A percentile compares a stretch with the other conserved stretches of the same genome.
These are phyloP conservation scores for Corythornis cristatus DNA, from an alignment of 2,113 vertebrate genomes.

Conservation along the genomic window DNA sequence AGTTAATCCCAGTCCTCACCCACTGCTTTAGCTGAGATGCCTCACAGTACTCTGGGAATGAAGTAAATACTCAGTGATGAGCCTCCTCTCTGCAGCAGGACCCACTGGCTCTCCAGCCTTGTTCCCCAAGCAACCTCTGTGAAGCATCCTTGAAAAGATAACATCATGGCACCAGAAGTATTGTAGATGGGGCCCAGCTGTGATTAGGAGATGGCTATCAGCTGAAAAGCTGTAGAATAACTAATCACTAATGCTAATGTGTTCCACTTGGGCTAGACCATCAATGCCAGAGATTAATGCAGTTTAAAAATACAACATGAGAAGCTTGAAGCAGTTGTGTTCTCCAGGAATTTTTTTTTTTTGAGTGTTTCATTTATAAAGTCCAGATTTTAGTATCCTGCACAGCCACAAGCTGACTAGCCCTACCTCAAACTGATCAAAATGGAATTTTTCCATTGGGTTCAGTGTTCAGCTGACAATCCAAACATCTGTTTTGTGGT, in stretches of 20 bases:
- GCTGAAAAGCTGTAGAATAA: background rate
- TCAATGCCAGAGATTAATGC: background rate
- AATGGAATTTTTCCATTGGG: conserved; percentile 58
- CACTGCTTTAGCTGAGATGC: background rate
- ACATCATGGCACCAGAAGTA: background rate
- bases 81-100: background rate
- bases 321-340: background rate
- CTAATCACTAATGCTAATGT: background rate
- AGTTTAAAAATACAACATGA: background rate
- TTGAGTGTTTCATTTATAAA: conserved; percentile 41
- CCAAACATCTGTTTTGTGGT: conserved; percentile 54
- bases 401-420: conserved; percentile 2
- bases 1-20: background rate
- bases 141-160: background rate
- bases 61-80: background rate
- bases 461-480: conserved; percentile 35
- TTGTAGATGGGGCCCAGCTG: background rate
- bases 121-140: background rate
- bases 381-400: conserved; percentile 19
- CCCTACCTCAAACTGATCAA: conserved; percentile 56
- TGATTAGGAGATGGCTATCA: background rate
- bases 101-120: background rate
- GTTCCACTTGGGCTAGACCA: background rate
- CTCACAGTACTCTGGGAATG: background rate
- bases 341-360: background rate